These are phyloP conservation scores for Eptesicus fuscus DNA, from an alignment of 2,113 vertebrate genomes.

Conservation along the genomic window DNA sequence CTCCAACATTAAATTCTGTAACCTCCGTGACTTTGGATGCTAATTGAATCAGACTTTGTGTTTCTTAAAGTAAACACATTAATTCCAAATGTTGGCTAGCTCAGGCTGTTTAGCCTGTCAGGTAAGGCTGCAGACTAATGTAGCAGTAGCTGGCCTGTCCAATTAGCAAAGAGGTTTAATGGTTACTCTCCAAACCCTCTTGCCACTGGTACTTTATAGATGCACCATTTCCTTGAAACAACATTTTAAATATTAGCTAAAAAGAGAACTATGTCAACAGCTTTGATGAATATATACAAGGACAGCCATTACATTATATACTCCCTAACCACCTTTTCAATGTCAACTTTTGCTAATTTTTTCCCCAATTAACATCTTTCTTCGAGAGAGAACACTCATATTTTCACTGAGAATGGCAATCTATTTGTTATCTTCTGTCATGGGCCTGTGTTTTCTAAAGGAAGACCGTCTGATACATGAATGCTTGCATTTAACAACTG, in stretches of 20 bases:
- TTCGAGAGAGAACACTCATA: constrained; percentile 75
- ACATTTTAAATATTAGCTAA: constrained; percentile 75
- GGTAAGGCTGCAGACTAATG: not conserved
- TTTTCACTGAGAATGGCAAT: constrained; percentile 71
- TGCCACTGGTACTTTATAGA: constrained; percentile 59
- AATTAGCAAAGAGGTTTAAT: constrained; percentile 72
- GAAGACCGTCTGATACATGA: constrained; percentile 70
- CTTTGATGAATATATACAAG: constrained; percentile 66
- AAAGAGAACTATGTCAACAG: constrained; percentile 68
- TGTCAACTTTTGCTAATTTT: constrained; percentile 80
- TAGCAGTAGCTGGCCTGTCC: constrained; percentile 25
- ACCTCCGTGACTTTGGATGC: constrained; percentile 1
- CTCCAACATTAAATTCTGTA: constrained; percentile 23
- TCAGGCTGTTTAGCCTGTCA: constrained; percentile 36
- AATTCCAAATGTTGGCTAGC: constrained; percentile 57
- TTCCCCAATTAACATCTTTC: constrained; percentile 80
- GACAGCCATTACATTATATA: constrained; percentile 68
- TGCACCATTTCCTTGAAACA: constrained; percentile 71
- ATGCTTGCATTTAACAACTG: constrained; percentile 75
- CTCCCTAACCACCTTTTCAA: constrained; percentile 61
- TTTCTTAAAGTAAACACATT: constrained; percentile 71
- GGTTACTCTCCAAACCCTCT: constrained; percentile 53
- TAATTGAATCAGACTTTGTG: constrained; percentile 69
- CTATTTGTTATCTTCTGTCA: constrained; percentile 80
- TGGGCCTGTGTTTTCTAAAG: constrained; percentile 40